phyloP scores from a whole-genome alignment of 2,888 invertebrate genomes.

The Exephanes ischioxanthus region DNA sequence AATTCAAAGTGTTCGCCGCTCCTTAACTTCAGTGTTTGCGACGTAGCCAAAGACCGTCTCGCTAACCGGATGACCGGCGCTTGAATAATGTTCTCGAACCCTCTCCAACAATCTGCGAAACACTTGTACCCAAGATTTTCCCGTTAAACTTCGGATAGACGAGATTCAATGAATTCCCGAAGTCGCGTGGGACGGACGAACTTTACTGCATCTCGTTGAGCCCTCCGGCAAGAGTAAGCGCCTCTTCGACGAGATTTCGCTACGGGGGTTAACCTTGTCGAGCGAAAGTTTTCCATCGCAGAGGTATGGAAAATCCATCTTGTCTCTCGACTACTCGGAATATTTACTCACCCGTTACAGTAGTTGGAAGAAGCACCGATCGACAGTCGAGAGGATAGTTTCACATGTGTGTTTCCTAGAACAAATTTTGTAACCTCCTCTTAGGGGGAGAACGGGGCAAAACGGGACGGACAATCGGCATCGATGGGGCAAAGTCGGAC shows the following conservation, averaged over 20 bases:
- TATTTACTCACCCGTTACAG: slow-evolving; percentile 31
- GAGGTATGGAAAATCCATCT: not conserved
- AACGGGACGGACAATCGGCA: too few relatives aligned
- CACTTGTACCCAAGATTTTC: not conserved
- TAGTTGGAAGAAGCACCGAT: not conserved
- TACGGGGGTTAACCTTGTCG: slow-evolving; percentile 17
- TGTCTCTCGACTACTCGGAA: slow-evolving; percentile 23
- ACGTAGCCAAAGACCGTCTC: not conserved
- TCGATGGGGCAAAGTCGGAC: too few relatives aligned
- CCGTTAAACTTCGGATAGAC: slow-evolving; percentile 12
- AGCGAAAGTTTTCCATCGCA: slow-evolving; percentile 13
- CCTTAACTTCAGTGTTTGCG: not conserved
- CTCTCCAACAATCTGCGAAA: not conserved
- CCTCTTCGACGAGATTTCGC: not conserved
- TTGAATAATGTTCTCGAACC: not conserved
- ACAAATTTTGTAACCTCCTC: too few relatives aligned
- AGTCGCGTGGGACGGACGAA: not conserved
- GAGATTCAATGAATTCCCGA: slow-evolving; percentile 46
- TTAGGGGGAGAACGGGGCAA: too few relatives aligned
- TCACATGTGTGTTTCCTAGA: not conserved
- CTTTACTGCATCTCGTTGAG: slow-evolving; percentile 31
- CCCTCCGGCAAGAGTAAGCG: not conserved
- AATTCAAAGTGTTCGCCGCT: too few relatives aligned
- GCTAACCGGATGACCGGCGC: not conserved
- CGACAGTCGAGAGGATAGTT: not conserved